Base-by-base conservation (phyloP, 2,797 vertebrate species). In the Cirrhinus molitorella region DNA sequence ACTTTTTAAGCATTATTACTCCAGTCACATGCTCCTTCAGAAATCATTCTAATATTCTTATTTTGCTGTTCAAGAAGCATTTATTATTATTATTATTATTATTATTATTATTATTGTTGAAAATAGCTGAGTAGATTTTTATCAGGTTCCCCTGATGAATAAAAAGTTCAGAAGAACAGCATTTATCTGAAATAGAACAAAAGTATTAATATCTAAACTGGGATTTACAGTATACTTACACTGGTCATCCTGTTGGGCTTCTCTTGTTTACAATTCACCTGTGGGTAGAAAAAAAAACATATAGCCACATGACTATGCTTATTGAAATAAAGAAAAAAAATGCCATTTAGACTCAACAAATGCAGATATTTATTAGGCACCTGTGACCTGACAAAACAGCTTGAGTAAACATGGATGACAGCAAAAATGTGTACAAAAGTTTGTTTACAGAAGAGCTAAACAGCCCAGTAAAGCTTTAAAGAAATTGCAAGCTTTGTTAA, bases 231-330 rank as follows among this genome's bases (percentile, higher is more conserved):
- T 5, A 71, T 16, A 34, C 91, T 88, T 86, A 92, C 90, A 76
- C 86, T 87, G 88, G 90, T 57, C 89, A 91, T 92, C 89, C 88
- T 91, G 89, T 79, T 81, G 85, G 87, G 86, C 80, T 83, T 84
- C 84, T 82, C 76, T 59, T 65, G 40, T 80, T 79, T 87, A 73
- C 21, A 21, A n/a, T 81, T 72, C 85, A 77, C 83, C 88, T 91
- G 83, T 21, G 28, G 28, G 23, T 51, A 3, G 37, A 43, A 49
- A 57, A 12, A 40, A 12, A 17, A 1, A 4, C 1, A 72, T 25
- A 28, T 10, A 47, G 37, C 6, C 23, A 43, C 17, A 61, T 0
- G 21, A 11, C 13, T 16, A 34, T 31, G 21, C 25, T 45, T 25
- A 14, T 21, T 57, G 1, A 37, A 72, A 70, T 21, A 17, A 28